Percentiles rank a stretch among this genome's conserved stretches.
Conservation (phyloP, 2,113 vertebrate species). For the Onychostruthus taczanowskii region DNA sequence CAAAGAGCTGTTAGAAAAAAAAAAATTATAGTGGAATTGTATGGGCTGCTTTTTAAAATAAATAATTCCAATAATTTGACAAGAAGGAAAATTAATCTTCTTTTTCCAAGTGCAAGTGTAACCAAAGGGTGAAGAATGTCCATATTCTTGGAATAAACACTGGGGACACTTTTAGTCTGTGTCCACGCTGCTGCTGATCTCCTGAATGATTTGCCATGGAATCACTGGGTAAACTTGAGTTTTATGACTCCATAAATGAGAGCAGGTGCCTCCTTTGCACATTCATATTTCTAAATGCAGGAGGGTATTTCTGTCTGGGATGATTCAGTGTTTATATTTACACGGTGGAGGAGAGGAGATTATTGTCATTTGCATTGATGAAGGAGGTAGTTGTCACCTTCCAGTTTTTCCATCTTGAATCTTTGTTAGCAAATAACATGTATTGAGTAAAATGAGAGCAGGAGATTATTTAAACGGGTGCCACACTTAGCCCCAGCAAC, state of each 20-base stretch:
- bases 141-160: background rate
- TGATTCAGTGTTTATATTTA: conserved; percentile 58
- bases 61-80: background rate
- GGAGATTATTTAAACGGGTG: conserved; percentile 34
- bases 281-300: conserved; percentile 10
- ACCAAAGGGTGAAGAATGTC: background rate
- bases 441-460: conserved; percentile 34
- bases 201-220: background rate
- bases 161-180: background rate
- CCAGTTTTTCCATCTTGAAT: conserved; percentile 30
- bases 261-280: conserved; percentile 12
- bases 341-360: conserved; percentile 21
- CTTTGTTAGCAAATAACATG: conserved; percentile 54
- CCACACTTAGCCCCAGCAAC: conserved; percentile 9
- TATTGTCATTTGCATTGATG: conserved; percentile 53
- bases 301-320: conserved; percentile 19
- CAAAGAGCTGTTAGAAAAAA: background rate
- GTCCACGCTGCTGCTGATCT: background rate
- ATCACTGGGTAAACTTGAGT: background rate
- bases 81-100: background rate
- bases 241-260: background rate
- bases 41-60: background rate
- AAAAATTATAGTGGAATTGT: background rate
- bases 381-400: conserved; percentile 55
- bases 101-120: background rate